These are phyloP conservation scores for Leptopterna dolabrata DNA, from an alignment of 2,888 invertebrate species.

Conservation along the genomic window DNA sequence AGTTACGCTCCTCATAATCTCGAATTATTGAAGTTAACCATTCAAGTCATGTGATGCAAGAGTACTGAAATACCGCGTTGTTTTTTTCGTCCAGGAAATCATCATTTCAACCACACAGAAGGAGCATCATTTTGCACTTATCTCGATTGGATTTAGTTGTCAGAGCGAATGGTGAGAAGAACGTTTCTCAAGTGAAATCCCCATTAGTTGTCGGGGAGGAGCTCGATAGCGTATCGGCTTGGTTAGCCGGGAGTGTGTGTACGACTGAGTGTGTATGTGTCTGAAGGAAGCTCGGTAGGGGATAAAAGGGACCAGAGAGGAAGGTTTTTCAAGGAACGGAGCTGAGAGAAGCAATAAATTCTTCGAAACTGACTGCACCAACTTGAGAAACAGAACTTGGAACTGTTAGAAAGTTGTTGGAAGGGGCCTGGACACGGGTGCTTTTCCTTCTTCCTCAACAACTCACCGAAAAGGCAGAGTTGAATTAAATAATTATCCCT, in stretches of 20 bases:
- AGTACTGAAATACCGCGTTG: not conserved
- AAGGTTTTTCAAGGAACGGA: not conserved
- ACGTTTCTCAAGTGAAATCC: not conserved
- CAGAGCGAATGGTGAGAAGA: not conserved
- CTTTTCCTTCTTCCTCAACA: not conserved
- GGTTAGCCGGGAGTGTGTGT: not conserved
- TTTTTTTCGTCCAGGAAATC: not conserved
- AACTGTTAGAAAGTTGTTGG: not conserved
- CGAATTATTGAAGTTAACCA: too few relatives aligned
- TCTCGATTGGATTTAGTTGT: slow-evolving; percentile 7
- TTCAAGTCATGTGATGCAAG: too few relatives aligned
- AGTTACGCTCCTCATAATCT: too few relatives aligned
- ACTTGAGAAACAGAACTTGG: not conserved
- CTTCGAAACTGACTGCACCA: not conserved
- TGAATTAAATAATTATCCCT: slow-evolving; percentile 2
- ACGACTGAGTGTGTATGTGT: not conserved
- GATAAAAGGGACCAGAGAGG: not conserved
- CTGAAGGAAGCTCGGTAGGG: not conserved
- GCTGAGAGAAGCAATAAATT: not conserved
- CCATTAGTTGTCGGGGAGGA: not conserved
- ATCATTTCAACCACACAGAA: not conserved
- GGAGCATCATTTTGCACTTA: slow-evolving; percentile 2
- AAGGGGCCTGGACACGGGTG: not conserved
- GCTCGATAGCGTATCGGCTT: not conserved
- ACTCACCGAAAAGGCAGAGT: not conserved